Evolutionary conservation across 2,888 invertebrate species (phyloP), one percentile per base, ranked within the genome.

Genomic region (Hypomecis punctinalis): DNA sequence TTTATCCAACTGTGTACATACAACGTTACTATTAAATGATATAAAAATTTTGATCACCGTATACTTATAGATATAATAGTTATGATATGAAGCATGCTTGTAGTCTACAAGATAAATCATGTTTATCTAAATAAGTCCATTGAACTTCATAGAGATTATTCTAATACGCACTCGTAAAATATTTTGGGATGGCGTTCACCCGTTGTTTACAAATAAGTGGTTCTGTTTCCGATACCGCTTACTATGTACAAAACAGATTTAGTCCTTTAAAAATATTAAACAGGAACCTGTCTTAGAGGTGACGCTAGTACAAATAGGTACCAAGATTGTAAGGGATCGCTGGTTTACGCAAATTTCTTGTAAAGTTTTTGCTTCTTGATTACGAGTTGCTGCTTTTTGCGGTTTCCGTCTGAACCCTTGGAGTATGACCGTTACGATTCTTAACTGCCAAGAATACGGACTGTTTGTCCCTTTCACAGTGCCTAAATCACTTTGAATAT

Each of bases 351-450:
- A 72, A 72, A 76, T 75, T 74, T 74, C 73, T 75, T 75, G 72
- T 37, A 68, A 76, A 69, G 73, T 84, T 84, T 77, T 80, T 84
- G 78, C 80, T 83, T 81, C 82, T 81, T 83, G 84, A 84, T 86
- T 85, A 84, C 78, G 83, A 85, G 88, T 89, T 81, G 87, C 89
- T 80, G 86, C 82, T 90, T 92, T 90, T 91, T 92, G 92, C 91
- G 92, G 92, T 92, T 93, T 92, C 92, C 91, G 91, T 77, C 83
- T 82, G 83, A 82, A 82, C 64, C 79, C 89, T 76, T 83, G 82
- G 80, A 81, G 91, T 91, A 89, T 91, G 90, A 92, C 91, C 90
- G 91, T 90, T 90, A 88, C 90, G 88, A 85, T 79, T 84, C 84
- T 69, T 73, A 86, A 86, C 82, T 84, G 81, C 75, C 78, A 79